A percentile compares a stretch with the other conserved stretches of the same genome.
Evolutionary conservation across 2,888 invertebrate genomes (phyloP).

Genomic region (Clivina fossor): DNA sequence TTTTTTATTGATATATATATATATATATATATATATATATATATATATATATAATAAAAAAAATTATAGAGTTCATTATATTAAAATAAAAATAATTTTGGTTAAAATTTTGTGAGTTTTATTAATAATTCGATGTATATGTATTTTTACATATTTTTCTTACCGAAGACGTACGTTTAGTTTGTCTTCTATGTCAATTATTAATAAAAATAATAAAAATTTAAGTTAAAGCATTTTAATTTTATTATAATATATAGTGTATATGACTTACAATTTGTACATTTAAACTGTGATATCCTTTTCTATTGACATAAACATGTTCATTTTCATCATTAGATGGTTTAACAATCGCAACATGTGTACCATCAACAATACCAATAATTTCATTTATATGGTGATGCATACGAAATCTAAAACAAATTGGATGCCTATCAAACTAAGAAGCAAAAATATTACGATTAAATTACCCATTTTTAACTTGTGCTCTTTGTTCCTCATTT

Average conservation of each 20-base stretch:
- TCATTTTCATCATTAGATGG: slow-evolving; percentile 12
- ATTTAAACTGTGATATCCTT: slow-evolving; percentile 22
- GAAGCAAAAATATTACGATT: neutral
- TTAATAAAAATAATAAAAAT: too few relatives aligned
- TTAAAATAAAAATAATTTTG: too few relatives aligned
- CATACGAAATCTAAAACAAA: neutral
- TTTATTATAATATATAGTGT: too few relatives aligned
- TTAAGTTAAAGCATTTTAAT: too few relatives aligned
- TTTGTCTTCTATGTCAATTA: too few relatives aligned
- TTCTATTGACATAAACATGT: slow-evolving; percentile 18
- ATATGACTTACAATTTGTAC: slow-evolving; percentile 17
- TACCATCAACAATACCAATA: neutral
- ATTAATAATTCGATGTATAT: too few relatives aligned
- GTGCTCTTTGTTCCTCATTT: neutral
- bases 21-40: too few relatives aligned
- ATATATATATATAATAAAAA: too few relatives aligned
- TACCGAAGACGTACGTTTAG: too few relatives aligned
- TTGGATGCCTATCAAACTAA: neutral
- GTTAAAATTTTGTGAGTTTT: too few relatives aligned
- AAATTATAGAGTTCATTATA: too few relatives aligned
- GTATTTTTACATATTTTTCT: too few relatives aligned
- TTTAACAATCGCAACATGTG: slow-evolving; percentile 8
- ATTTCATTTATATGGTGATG: slow-evolving; percentile 4
- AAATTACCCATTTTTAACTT: slow-evolving; percentile 6
- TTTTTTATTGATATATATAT: neutral